Conservation (phyloP, 1,140 invertebrate genomes). For the Cherax quadricarinatus region DNA sequence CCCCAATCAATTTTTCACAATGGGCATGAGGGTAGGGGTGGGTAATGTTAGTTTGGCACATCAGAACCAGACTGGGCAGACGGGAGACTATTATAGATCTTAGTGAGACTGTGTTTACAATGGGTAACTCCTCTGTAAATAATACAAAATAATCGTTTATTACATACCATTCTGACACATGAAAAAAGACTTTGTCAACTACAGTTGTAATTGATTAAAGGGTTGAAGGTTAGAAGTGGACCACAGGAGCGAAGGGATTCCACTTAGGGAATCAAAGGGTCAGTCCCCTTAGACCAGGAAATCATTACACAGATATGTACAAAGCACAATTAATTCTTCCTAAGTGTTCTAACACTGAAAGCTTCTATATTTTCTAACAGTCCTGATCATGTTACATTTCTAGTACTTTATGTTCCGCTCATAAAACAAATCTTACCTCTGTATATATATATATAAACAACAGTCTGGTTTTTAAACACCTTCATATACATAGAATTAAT, state of each 20-base stretch:
- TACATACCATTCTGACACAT: conserved; percentile 24
- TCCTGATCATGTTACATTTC: conserved; percentile 65
- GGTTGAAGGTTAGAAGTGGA: not conserved
- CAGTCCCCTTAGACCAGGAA: conserved; percentile 45
- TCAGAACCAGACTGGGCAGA: not conserved
- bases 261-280: conserved; percentile 27
- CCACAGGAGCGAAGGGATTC: not conserved
- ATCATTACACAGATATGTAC: conserved; percentile 69
- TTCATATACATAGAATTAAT: conserved; percentile 64
- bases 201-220: not conserved
- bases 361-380: conserved; percentile 63
- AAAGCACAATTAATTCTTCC: conserved; percentile 62
- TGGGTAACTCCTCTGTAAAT: not conserved
- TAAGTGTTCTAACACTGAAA: conserved; percentile 66
- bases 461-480: conserved; percentile 61
- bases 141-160: not conserved
- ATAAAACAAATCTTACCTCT: conserved; percentile 66
- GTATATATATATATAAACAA: conserved; percentile 69
- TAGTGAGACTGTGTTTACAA: not conserved
- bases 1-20: not conserved
- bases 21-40: not conserved
- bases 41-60: not conserved
- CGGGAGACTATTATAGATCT: not conserved
- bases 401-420: conserved; percentile 53
- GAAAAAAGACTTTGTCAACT: conserved; percentile 27